These are phyloP conservation scores for Hemibagrus wyckioides DNA, from an alignment of 2,113 vertebrate species.

Conservation along the genomic window DNA sequence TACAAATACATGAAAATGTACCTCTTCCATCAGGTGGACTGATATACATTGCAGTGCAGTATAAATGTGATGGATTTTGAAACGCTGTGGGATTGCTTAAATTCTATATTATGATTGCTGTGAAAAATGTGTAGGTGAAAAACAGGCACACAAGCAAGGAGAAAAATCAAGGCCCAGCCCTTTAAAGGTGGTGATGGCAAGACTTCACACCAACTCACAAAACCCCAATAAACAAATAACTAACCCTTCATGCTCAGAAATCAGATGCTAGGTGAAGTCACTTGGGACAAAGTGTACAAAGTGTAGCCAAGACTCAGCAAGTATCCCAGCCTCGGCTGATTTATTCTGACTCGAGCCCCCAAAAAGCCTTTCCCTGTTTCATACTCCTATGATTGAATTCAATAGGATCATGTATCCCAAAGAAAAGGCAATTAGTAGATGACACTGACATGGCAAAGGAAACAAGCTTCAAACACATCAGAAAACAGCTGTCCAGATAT, in stretches of 20 bases:
- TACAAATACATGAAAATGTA: slow-evolving; percentile 40
- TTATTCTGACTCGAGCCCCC: slow-evolving; percentile 51
- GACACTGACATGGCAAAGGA: slow-evolving; percentile 85
- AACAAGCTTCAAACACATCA: slow-evolving; percentile 82
- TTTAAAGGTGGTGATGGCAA: slow-evolving; percentile 32
- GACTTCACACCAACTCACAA: slow-evolving; percentile 33
- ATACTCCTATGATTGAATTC: slow-evolving; percentile 72
- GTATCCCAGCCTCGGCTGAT: slow-evolving; percentile 46
- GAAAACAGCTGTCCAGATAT: slow-evolving; percentile 94
- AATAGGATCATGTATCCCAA: slow-evolving; percentile 69
- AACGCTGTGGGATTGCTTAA: slow-evolving; percentile 37
- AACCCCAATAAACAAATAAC: slow-evolving; percentile 51
- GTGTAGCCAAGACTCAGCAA: slow-evolving; percentile 49
- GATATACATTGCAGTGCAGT: slow-evolving; percentile 14
- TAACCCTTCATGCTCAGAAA: slow-evolving; percentile 51
- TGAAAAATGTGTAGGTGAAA: slow-evolving; percentile 41
- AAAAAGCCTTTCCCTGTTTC: slow-evolving; percentile 66
- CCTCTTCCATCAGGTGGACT: background rate
- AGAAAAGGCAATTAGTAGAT: slow-evolving; percentile 83
- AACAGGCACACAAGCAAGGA: slow-evolving; percentile 17
- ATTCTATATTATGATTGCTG: slow-evolving; percentile 30
- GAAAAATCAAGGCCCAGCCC: slow-evolving; percentile 38
- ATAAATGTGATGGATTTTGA: slow-evolving; percentile 40
- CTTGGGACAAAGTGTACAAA: slow-evolving; percentile 49
- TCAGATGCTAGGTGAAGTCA: slow-evolving; percentile 48